Conservation (phyloP, 1,140 invertebrate genomes). For the Homarus americanus region DNA sequence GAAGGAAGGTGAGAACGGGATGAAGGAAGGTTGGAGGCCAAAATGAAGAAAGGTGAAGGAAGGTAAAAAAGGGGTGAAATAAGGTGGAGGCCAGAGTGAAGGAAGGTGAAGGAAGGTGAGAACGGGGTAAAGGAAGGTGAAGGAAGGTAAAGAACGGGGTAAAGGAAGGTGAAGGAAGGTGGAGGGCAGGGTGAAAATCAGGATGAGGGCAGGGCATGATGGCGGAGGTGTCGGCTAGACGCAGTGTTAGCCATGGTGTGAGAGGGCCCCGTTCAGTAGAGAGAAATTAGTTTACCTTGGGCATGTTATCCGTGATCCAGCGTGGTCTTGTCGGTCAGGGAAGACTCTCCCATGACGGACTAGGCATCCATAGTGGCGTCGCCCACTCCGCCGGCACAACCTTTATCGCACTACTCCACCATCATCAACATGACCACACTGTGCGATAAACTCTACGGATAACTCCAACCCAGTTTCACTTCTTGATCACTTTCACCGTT, state of each 20-base stretch:
- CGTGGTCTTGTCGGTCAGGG: constrained; percentile 17
- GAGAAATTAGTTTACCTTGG: neutral
- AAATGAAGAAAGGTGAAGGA: too few species aligned
- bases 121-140: neutral
- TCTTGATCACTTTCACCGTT: neutral
- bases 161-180: too few species aligned
- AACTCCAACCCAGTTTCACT: constrained; percentile 41
- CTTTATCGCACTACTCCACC: neutral
- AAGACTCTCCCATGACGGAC: constrained; percentile 37
- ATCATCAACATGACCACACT: constrained; percentile 9
- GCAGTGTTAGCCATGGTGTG: too few species aligned
- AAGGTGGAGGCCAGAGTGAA: too few species aligned
- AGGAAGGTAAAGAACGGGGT: too few species aligned
- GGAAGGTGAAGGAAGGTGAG: neutral
- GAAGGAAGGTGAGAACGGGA: neutral
- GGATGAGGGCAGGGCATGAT: too few species aligned
- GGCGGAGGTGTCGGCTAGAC: too few species aligned
- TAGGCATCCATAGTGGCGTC: constrained; percentile 23
- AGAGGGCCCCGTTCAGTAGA: too few species aligned
- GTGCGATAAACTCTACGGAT: constrained; percentile 27
- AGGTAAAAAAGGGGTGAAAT: too few species aligned
- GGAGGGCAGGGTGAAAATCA: too few species aligned
- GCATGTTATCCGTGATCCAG: constrained; percentile 52
- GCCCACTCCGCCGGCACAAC: neutral
- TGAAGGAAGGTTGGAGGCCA: neutral